Conservation (phyloP, 2,888 invertebrate species). For the Corbicula japonica region DNA sequence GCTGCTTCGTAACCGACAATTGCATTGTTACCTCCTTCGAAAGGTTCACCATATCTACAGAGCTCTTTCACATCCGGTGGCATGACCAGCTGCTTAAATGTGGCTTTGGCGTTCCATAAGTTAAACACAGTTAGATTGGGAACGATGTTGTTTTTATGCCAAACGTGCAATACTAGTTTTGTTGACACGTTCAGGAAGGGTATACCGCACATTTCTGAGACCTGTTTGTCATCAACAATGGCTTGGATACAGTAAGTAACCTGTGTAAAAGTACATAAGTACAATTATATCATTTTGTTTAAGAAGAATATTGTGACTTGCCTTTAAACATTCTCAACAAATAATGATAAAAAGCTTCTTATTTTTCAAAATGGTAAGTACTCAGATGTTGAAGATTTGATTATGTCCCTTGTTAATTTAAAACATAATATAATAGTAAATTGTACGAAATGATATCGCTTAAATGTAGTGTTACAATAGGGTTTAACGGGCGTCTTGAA, state of each 20-base stretch:
- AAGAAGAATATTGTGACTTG: too few relatives aligned
- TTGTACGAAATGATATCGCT: too few relatives aligned
- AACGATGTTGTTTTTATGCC: slow-evolving; percentile 73
- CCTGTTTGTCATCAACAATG: slow-evolving; percentile 51
- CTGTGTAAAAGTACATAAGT: slow-evolving; percentile 50
- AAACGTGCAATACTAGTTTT: slow-evolving; percentile 65
- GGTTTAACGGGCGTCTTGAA: too few relatives aligned
- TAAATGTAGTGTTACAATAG: too few relatives aligned
- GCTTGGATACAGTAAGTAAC: slow-evolving; percentile 69
- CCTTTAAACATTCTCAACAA: too few relatives aligned
- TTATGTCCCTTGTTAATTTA: background rate
- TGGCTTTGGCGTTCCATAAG: slow-evolving; percentile 62
- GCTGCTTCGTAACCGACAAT: slow-evolving; percentile 73
- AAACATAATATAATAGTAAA: background rate
- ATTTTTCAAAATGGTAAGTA: background rate
- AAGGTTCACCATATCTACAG: slow-evolving; percentile 74
- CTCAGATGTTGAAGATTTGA: background rate
- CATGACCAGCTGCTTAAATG: slow-evolving; percentile 64
- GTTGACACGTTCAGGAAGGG: slow-evolving; percentile 63
- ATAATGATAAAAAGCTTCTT: too few relatives aligned
- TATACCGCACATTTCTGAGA: slow-evolving; percentile 69
- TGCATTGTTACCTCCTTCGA: slow-evolving; percentile 69
- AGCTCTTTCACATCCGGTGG: slow-evolving; percentile 62
- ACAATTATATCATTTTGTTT: background rate
- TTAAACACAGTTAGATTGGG: slow-evolving; percentile 57